Evolutionary conservation across 2,888 invertebrate species (phyloP), one percentile per base, ranked within the genome.

Genomic region (Celastrina argiolus): DNA sequence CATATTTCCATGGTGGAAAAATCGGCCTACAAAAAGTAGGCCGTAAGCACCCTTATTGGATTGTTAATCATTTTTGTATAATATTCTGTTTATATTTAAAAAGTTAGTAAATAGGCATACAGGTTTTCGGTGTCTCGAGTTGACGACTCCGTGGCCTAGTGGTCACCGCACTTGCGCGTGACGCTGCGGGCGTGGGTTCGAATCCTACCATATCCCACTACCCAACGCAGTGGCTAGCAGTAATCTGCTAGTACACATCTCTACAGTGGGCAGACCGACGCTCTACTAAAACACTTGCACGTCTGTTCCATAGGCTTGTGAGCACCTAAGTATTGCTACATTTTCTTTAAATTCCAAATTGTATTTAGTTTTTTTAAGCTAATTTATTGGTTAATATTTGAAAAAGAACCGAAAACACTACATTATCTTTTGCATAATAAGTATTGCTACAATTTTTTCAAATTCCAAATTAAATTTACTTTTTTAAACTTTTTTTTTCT

Each of bases 301-400:
- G 65, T 72, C 71, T 69, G 3, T 5, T 22, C 66, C 22, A 69
- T 77, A 74, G 70, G 69, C 70, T 71, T 73, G 74, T 74, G 74
- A 75, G 76, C 75, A 76, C 74, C 74, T 74, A 76, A 76, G 76
- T 75, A 70, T 73, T 69, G 75, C 76, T 66, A 76, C 76, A 75
- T 28, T 59, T 8, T 39, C 64, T 41, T 34, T n/a, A 14, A 12
- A 31, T n/a, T n/a, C 18, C 12, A 26, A 26, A 26, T 31, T 2
- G 2, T 31, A 31, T 4, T 5, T 6, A 31, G 31, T 6, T 2
- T 31, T 31, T 31, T 31, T 31, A 31, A 2, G 31, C 7, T 31
- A 6, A 5, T 31, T 31, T 31, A 31, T 31, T 31, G 31, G 31
- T 31, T 31, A n/a, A n/a, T n/a, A n/a, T n/a, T n/a, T n/a, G n/a